Evolutionary conservation across 1,140 invertebrate species (phyloP).

Genomic region (Saccostrea glomerata): DNA sequence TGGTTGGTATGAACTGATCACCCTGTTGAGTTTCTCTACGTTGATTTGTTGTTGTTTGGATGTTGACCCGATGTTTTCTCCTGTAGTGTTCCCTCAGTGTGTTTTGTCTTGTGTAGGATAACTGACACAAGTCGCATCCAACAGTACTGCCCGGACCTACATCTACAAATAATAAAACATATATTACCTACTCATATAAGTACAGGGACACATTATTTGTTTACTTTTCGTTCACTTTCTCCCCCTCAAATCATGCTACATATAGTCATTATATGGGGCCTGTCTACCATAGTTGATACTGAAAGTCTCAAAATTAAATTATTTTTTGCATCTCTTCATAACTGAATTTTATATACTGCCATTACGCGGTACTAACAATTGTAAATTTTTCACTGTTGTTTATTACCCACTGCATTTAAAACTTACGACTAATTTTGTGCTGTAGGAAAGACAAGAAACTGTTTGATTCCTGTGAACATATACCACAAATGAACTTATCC

Average conservation of each 20-base stretch:
- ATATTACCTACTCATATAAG: slow-evolving; percentile 3
- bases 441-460: not conserved
- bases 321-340: too few species aligned
- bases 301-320: too few species aligned
- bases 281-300: too few species aligned
- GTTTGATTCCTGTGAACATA: not conserved
- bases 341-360: too few species aligned
- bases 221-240: not conserved
- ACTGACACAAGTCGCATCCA: slow-evolving; percentile 64
- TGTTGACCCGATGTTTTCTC: slow-evolving; percentile 60
- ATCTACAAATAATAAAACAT: slow-evolving; percentile 58
- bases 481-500: slow-evolving; percentile 5
- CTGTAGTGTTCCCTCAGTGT: slow-evolving; percentile 64
- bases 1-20: not conserved
- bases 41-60: slow-evolving; percentile 9
- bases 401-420: not conserved
- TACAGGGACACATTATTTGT: not conserved
- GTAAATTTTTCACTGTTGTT: too few species aligned
- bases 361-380: too few species aligned
- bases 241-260: not conserved
- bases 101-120: slow-evolving; percentile 60
- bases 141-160: slow-evolving; percentile 51
- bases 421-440: slow-evolving; percentile 47
- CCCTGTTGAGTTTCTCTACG: not conserved
- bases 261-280: too few species aligned